Base-by-base conservation (phyloP, 2,113 vertebrate species). In the Pangasianodon gigas region DNA sequence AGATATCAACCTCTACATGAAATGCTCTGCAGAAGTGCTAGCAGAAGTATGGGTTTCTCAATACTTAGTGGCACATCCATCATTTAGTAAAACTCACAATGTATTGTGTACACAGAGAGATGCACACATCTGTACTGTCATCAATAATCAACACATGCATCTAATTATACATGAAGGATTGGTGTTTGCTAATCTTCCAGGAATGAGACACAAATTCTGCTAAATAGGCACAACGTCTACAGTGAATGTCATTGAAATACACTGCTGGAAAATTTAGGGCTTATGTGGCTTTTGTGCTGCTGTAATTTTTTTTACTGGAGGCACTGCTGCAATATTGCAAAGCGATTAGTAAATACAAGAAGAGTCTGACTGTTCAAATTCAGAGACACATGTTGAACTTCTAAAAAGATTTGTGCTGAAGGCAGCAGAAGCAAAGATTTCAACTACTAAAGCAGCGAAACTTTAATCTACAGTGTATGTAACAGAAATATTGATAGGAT, bases 31-130 rank as follows among this genome's bases (percentile, higher is more conserved):
- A 75, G 71, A 24, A 75, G 41, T 75, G 41, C n/a, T n/a, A 54
- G 29, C 69, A 51, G 51, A 18, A 56, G 16, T 46, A 88, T 77
- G 71, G 10, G n/a, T 65, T 87, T 52, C 24, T 16, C 79, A 77
- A 54, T 52, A 83, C 37, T 41, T 56, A 51, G 21, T 48, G 44
- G 69, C 82, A 51, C 62, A 84, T 89, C 24, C 41, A 65, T 84
- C 56, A 86, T 62, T 74, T 71, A 19, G 26, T 32, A 41, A 41
- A 84, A 11, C 65, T 41, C 79, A 77, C 24, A 87, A 48, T 32
- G 46, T 54, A 86, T 1, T 77, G 75, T 54, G 46, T 56, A 80
- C 18, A 86, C 58, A 91, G 46, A 87, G 48, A 86, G 26, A 71
- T 19, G 29, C 56, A 51, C 41, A 87, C 32, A 86, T 26, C n/a